phyloP scores from a whole-genome alignment of 2,797 vertebrate genomes.

The Percopsis omiscomaycus region DNA sequence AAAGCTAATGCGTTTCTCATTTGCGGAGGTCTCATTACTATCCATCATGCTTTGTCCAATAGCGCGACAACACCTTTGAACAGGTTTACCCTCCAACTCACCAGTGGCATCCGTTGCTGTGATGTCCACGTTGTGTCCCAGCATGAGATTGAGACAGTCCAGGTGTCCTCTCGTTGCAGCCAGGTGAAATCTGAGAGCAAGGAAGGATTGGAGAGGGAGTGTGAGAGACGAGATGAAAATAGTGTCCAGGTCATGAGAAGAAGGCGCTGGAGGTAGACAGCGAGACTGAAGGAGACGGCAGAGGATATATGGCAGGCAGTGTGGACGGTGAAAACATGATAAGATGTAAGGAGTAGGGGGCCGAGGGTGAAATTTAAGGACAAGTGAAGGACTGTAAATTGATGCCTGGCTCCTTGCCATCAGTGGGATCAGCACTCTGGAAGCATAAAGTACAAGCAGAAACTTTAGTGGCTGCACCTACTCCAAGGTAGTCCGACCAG shows the following conservation, averaged over 20 bases:
- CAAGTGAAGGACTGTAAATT: slow-evolving; percentile 43
- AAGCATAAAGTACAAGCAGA: slow-evolving; percentile 31
- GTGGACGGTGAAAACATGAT: slow-evolving; percentile 26
- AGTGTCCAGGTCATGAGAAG: not conserved
- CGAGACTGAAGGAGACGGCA: not conserved
- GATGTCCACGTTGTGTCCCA: slow-evolving; percentile 86
- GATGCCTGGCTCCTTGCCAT: slow-evolving; percentile 47
- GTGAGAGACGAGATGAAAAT: slow-evolving; percentile 6
- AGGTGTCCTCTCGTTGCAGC: slow-evolving; percentile 92
- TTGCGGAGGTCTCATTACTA: not conserved
- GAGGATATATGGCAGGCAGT: not conserved
- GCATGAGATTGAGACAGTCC: slow-evolving; percentile 90
- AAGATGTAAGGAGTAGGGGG: slow-evolving; percentile 21
- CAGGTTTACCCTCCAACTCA: slow-evolving; percentile 54
- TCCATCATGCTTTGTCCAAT: not conserved
- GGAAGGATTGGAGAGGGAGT: not conserved
- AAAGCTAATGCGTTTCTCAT: slow-evolving; percentile 1
- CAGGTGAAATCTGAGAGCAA: slow-evolving; percentile 85
- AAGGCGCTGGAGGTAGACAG: not conserved
- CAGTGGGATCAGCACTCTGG: slow-evolving; percentile 56
- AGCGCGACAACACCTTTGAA: too few relatives aligned
- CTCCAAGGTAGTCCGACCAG: not conserved
- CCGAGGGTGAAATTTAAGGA: slow-evolving; percentile 45
- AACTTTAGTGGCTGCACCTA: slow-evolving; percentile 23
- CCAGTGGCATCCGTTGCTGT: slow-evolving; percentile 88